Evolutionary conservation across 2,113 vertebrate genomes (phyloP).

Genomic region (Scalopus aquaticus): DNA sequence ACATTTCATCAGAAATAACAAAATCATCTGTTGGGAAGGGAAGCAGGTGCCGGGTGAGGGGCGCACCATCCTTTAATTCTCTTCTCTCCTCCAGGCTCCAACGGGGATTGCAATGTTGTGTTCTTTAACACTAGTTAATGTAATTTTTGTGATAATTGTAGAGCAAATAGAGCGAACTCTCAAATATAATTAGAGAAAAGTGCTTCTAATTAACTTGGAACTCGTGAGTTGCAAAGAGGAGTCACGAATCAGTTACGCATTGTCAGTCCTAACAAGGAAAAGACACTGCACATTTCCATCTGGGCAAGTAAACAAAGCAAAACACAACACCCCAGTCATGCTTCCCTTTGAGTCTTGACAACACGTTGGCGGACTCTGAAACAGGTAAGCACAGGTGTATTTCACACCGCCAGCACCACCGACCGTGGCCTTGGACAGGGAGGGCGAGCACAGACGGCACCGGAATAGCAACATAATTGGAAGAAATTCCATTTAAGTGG

Average conservation of each 20-base stretch:
- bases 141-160: conserved; percentile 73
- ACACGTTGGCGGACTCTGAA: background rate
- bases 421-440: background rate
- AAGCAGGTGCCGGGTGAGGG: background rate
- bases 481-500: too few species aligned
- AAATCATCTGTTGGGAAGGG: conserved; percentile 57
- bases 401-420: background rate
- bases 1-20: background rate
- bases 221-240: conserved; percentile 67
- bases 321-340: background rate
- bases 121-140: conserved; percentile 67
- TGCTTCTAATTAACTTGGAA: conserved; percentile 79
- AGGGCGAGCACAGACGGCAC: background rate
- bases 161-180: conserved; percentile 75
- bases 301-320: conserved; percentile 51
- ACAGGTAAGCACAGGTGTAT: background rate
- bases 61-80: conserved; percentile 43
- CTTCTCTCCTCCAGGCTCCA: conserved; percentile 37
- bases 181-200: conserved; percentile 79
- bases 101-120: conserved; percentile 44
- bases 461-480: background rate
- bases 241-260: conserved; percentile 75
- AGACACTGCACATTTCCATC: conserved; percentile 62
- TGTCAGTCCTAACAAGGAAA: conserved; percentile 76
- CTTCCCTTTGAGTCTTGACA: background rate